phyloP scores from a whole-genome alignment of 92 coral and sea anemone species.

The Muricea muricata region DNA sequence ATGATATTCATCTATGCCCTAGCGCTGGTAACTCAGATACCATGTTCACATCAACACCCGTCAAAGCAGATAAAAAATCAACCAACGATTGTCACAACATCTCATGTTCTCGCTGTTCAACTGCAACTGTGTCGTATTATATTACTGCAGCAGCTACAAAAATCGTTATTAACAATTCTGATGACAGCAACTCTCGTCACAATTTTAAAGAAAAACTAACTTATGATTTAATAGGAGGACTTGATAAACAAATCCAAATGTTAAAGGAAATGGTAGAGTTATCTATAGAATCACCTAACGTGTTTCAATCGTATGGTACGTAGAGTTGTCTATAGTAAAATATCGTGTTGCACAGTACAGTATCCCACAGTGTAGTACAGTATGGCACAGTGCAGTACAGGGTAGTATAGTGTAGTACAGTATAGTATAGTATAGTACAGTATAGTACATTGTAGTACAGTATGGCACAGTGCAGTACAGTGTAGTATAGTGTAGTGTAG shows the following conservation, averaged over 20 bases:
- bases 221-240: constrained; percentile 86
- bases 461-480: background rate
- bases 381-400: background rate
- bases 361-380: too few species aligned
- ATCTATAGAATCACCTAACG: constrained; percentile 80
- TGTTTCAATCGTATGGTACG: constrained; percentile 77
- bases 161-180: constrained; percentile 61
- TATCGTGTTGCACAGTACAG: background rate
- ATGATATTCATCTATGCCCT: background rate
- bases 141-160: constrained; percentile 80
- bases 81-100: background rate
- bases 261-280: constrained; percentile 93
- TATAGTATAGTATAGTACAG: background rate
- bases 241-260: constrained; percentile 72
- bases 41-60: constrained; percentile 29
- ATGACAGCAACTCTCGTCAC: background rate
- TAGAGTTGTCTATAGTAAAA: too few species aligned
- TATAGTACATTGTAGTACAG: background rate
- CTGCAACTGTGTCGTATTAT: constrained; percentile 32
- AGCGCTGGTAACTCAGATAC: background rate
- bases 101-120: constrained; percentile 4
- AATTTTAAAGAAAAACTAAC: constrained; percentile 54
- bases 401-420: background rate
- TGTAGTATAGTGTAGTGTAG: background rate
- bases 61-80: background rate